Base-by-base conservation (phyloP, 2,888 invertebrate genomes). In the Trimorus sp. region DNA sequence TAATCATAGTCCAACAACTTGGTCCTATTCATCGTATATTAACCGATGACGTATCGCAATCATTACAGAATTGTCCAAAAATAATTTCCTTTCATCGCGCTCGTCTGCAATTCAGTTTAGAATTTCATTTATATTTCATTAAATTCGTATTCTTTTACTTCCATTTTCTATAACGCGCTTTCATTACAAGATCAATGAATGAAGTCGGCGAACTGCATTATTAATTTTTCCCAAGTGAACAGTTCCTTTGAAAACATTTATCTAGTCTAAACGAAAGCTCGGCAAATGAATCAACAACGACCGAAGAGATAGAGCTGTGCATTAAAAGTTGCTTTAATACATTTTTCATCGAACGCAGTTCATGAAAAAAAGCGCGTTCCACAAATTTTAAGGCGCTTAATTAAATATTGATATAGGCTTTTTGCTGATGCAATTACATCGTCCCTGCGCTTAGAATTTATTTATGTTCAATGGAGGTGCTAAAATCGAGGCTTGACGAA, bases 241-340 rank as follows among this genome's bases (percentile, higher is more conserved):
- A 36, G 15, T 9, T 69, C 54, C 14, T 59, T 15, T 58, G 48
- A 69, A 69, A 69, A 69, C 59, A 59, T 69, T 69, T 59, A 69
- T 69, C 49, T 49, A 56, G 58, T 69, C 49, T 38, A 58, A 58
- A 16, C 38, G 38, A 58, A 49, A 54, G 38, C 36, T 69, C 48
- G 48, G 48, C 58, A 58, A 69, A 58, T 58, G 58, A 58, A 69
- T 49, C 58, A 69, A 69, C 42, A 59, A 15, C 60, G 59, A 38
- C 51, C 48, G 51, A 65, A 65, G 12, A 15, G 12, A 12, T 65
- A 51, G 7, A 45, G 48, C 14, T 40, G 6, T 16, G 51, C 40
- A 16, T 48, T 53, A 53, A 65, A 40, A 65, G n/a, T 62, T 48
- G 53, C 51, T 53, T 53, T n/a, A 65, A 65, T 62, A 65, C 37